phyloP scores from a whole-genome alignment of 2,888 invertebrate species.

The Merodon equestris region DNA sequence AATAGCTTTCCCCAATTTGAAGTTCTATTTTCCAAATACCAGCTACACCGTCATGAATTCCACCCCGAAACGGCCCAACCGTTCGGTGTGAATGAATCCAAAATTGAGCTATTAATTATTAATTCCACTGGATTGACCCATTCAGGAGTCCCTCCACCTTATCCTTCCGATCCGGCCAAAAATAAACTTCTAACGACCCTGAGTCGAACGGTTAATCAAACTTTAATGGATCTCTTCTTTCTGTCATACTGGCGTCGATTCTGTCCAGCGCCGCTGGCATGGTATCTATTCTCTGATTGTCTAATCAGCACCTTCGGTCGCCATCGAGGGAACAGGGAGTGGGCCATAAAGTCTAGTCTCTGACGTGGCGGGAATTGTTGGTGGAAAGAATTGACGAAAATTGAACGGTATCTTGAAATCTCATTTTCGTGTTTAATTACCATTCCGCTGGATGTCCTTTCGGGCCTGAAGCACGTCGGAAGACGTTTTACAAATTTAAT shows the following conservation, averaged over 20 bases:
- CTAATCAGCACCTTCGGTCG: slow-evolving; percentile 29
- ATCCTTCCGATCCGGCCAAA: slow-evolving; percentile 23
- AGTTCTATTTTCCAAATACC: neutral
- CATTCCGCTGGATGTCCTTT: slow-evolving; percentile 10
- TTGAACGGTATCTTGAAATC: slow-evolving; percentile 35
- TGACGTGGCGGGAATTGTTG: neutral
- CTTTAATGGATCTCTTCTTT: slow-evolving; percentile 26
- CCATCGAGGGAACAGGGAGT: neutral
- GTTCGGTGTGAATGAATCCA: slow-evolving; percentile 22
- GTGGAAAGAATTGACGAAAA: slow-evolving; percentile 31
- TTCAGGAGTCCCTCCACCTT: slow-evolving; percentile 21
- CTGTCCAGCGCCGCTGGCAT: too few species aligned
- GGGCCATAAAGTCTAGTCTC: too few species aligned
- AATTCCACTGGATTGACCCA: slow-evolving; percentile 50
- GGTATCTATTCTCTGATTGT: neutral
- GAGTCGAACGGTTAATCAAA: slow-evolving; percentile 25
- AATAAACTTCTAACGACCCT: slow-evolving; percentile 26
- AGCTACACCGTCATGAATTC: neutral
- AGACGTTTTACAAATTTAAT: slow-evolving; percentile 54
- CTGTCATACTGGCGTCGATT: too few species aligned
- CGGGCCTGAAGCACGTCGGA: neutral
- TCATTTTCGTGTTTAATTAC: slow-evolving; percentile 49
- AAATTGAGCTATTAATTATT: slow-evolving; percentile 51
- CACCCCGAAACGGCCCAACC: neutral
- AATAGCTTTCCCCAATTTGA: too few species aligned